Percentiles rank a stretch among this genome's conserved stretches.
These are phyloP conservation scores for Brachystomella parvula DNA, from an alignment of 1,140 invertebrate genomes.

Conservation along the genomic window DNA sequence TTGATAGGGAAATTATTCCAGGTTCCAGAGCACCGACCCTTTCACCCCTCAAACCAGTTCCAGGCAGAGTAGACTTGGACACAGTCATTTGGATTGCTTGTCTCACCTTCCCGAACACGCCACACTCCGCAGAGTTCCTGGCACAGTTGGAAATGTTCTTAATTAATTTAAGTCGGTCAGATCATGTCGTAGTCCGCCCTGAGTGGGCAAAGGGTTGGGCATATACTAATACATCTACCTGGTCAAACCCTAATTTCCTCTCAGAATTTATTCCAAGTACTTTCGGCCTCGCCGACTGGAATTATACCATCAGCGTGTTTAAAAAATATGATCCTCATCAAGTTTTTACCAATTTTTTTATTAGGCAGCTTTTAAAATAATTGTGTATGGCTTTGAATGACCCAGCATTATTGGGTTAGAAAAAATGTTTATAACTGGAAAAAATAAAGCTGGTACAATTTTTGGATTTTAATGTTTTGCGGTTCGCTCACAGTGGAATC, in stretches of 20 bases:
- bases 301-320: constrained; percentile 5
- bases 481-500: too few species aligned
- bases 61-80: constrained; percentile 8
- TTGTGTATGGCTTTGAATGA: too few species aligned
- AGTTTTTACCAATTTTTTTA: constrained; percentile 21
- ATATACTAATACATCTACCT: neutral
- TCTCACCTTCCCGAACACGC: constrained; percentile 12
- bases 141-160: constrained; percentile 21
- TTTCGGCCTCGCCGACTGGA: constrained; percentile 11
- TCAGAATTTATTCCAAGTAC: constrained; percentile 2
- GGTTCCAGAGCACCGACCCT: neutral
- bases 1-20: constrained; percentile 17
- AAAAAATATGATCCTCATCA: constrained; percentile 21
- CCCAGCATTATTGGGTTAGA: too few species aligned
- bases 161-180: neutral
- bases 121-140: constrained; percentile 17
- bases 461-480: too few species aligned
- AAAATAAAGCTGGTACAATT: too few species aligned
- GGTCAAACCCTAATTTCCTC: neutral
- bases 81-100: constrained; percentile 19
- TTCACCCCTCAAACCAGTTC: neutral
- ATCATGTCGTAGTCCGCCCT: neutral
- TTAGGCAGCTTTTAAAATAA: too few species aligned
- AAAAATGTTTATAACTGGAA: too few species aligned
- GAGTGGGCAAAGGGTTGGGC: constrained; percentile 30